Evolutionary conservation across 2,888 invertebrate species (phyloP).

Genomic region (Diarsia brunnea): DNA sequence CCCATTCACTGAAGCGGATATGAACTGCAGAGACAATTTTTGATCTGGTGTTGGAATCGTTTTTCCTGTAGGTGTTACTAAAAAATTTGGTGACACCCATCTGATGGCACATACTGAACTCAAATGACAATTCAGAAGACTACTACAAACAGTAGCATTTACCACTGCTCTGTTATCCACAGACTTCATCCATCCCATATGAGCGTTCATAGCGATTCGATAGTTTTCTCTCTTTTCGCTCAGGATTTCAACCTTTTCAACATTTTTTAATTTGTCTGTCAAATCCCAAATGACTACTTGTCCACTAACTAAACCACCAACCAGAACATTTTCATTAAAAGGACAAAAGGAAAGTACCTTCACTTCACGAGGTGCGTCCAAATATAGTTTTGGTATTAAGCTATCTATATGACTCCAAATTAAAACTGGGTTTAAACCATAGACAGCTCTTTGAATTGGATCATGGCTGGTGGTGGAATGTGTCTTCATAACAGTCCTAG

Average conservation of each 20-base stretch:
- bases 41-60: conserved; percentile 73
- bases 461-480: conserved; percentile 81
- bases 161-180: conserved; percentile 91
- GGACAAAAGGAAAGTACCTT: conserved; percentile 93
- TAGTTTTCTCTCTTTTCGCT: conserved; percentile 92
- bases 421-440: conserved; percentile 92
- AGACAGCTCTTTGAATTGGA: conserved; percentile 89
- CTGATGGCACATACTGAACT: conserved; percentile 92
- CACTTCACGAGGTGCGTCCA: conserved; percentile 93
- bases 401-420: conserved; percentile 94
- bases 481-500: conserved; percentile 86
- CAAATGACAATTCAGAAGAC: conserved; percentile 91
- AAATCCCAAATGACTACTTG: conserved; percentile 94
- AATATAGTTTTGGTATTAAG: conserved; percentile 92
- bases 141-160: conserved; percentile 91
- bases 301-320: conserved; percentile 94
- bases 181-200: conserved; percentile 93
- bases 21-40: conserved; percentile 91
- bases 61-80: conserved; percentile 91
- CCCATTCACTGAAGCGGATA: conserved; percentile 93
- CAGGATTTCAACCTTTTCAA: conserved; percentile 91
- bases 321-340: conserved; percentile 92
- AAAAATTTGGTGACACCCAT: conserved; percentile 92
- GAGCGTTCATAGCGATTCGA: conserved; percentile 90
- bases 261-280: conserved; percentile 91